Evolutionary conservation across 2,888 invertebrate species (phyloP).

Genomic region (Gastrophysa polygoni): DNA sequence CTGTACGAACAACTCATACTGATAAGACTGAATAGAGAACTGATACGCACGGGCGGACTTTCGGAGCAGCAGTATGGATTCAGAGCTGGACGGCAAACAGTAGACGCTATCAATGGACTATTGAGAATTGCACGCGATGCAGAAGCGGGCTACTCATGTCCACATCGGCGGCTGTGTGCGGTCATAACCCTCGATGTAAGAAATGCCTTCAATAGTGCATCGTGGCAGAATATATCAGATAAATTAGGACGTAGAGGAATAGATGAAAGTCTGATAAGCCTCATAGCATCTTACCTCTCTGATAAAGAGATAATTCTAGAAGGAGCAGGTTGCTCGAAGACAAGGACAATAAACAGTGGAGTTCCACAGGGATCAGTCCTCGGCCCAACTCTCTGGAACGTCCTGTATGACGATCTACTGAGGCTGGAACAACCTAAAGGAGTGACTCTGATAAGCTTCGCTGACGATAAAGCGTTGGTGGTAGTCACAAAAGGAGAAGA

Average conservation of each 20-base stretch:
- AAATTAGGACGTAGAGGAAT: constrained; percentile 13
- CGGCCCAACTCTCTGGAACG: constrained; percentile 21
- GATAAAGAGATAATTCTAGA: constrained; percentile 7
- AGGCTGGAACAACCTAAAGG: constrained; percentile 9
- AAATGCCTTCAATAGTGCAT: too few relatives aligned
- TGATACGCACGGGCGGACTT: neutral
- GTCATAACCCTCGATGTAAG: too few relatives aligned
- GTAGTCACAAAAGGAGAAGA: neutral
- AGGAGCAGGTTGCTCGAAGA: neutral
- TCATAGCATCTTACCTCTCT: constrained; percentile 6
- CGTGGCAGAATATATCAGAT: constrained; percentile 15
- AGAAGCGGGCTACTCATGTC: neutral
- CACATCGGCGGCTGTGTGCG: neutral
- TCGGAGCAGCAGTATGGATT: too few relatives aligned
- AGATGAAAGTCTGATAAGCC: too few relatives aligned
- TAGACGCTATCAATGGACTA: neutral
- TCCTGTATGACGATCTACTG: constrained; percentile 14
- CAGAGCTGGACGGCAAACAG: neutral
- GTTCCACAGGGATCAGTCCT: constrained; percentile 26
- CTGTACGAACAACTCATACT: neutral
- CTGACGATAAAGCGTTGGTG: constrained; percentile 16
- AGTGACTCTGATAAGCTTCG: constrained; percentile 11
- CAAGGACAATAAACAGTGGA: constrained; percentile 4
- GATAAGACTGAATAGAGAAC: neutral
- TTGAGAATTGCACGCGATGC: neutral